Evolutionary conservation across 2,888 invertebrate genomes (phyloP).

Genomic region (Leucoma salicis): DNA sequence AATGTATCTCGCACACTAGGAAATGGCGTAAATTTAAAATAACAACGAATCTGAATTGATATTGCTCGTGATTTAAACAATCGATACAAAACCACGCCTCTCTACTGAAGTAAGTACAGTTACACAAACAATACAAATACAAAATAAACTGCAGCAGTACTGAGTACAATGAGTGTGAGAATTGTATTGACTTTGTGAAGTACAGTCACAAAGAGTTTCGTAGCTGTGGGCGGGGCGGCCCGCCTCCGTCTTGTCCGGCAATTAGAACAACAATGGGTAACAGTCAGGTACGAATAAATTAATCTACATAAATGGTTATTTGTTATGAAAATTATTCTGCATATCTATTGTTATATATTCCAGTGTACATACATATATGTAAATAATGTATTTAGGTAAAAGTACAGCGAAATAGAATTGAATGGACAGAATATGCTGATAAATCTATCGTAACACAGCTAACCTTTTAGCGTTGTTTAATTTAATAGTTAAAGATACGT

Average conservation of each 20-base stretch:
- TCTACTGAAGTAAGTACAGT: conserved; percentile 50
- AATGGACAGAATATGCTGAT: too few species aligned
- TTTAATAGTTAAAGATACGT: too few species aligned
- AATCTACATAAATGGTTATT: conserved; percentile 46
- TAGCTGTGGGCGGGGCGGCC: conserved; percentile 64
- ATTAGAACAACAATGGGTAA: conserved; percentile 61
- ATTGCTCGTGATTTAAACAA: background rate
- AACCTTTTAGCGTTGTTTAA: too few species aligned
- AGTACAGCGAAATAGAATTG: too few species aligned
- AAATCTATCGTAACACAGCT: too few species aligned
- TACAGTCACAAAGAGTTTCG: conserved; percentile 61
- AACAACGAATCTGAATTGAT: too few species aligned
- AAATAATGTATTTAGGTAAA: too few species aligned
- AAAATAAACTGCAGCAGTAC: conserved; percentile 60
- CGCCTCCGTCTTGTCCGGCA: conserved; percentile 67
- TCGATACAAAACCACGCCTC: conserved; percentile 30
- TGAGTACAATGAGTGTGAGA: conserved; percentile 47
- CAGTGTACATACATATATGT: background rate
- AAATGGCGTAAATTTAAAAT: too few species aligned
- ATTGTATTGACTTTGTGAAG: conserved; percentile 48
- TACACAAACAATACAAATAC: conserved; percentile 71
- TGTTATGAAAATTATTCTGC: background rate
- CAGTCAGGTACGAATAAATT: conserved; percentile 60
- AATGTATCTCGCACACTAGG: too few species aligned
- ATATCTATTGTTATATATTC: background rate